Base-by-base conservation (phyloP, 1,140 invertebrate genomes). In the Portunus trituberculatus region DNA sequence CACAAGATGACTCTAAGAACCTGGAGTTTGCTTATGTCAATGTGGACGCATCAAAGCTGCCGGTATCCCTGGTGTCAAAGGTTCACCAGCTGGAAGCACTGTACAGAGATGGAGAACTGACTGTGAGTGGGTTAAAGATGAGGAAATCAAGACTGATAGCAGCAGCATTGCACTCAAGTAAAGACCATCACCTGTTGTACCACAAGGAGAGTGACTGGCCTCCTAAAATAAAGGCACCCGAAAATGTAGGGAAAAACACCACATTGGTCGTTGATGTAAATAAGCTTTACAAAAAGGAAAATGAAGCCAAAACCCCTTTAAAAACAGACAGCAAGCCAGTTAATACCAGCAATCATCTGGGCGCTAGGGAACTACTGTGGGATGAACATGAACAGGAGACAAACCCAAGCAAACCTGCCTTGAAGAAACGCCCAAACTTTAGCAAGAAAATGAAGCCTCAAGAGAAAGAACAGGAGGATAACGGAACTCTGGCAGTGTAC, bases 11-110 rank as follows among this genome's bases (percentile, higher is more conserved):
- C 25, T 10, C 29, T 46, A 7, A 0, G 28, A 67, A 91, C 7
- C 20, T 90, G 46, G 83, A 91, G 59, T 94, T 90, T 82, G 87
- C 87, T 52, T 45, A 90, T 29, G 93, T 94, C 20, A 94, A 94
- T 91, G 52, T 94, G 0, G 91, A 94, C 83, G 86, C 93, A 29
- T 94, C 93, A 82, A 83, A 48, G 10, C 67, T 94, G 25, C 93
- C 93, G 28, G 29, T 76, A 90, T 76, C 32, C 46, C 25, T 94
- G n/a, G 16, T 82, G 0, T 28, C 46, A 83, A 39, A 89, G n/a
- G 16, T 94, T 83, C n/a, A 8, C 8, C 32, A 82, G 25, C 90
- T 90, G 28, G 93, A 91, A 83, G 46, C 39, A 28, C 25, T 83
- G 59, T 90, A 46, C 82, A 94, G 31, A 48, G 82, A 83, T 45